Conservation (phyloP, 2,888 invertebrate species). For the Drosophila paranaensis region DNA sequence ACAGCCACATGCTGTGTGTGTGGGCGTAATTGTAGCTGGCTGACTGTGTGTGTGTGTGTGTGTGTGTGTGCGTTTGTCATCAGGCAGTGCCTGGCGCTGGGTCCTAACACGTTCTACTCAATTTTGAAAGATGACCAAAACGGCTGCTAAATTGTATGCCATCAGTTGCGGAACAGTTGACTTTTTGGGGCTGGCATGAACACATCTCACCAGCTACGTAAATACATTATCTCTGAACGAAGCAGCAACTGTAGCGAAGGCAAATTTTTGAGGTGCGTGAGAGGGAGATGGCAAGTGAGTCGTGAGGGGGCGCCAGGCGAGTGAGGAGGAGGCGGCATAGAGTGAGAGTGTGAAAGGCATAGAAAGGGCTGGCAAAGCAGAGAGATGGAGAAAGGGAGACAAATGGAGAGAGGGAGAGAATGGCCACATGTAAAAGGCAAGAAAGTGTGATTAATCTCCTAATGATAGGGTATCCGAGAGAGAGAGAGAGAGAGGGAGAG, state of each 20-base stretch:
- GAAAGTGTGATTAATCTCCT: conserved; percentile 7
- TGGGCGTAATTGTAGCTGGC: conserved; percentile 8
- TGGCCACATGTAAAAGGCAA: neutral
- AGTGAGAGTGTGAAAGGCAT: neutral
- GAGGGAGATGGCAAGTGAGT: conserved; percentile 4
- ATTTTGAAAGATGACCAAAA: conserved; percentile 73
- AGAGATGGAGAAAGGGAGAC: neutral
- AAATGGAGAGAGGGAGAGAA: neutral
- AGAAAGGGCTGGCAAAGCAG: neutral
- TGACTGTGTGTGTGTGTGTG: conserved; percentile 7
- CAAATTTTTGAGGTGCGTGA: conserved; percentile 20
- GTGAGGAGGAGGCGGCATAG: neutral
- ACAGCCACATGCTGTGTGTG: conserved; percentile 29
- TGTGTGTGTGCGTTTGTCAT: conserved; percentile 52
- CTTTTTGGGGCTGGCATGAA: conserved; percentile 34
- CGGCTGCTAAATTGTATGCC: conserved; percentile 48
- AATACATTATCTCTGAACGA: conserved; percentile 36
- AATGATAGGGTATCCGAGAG: neutral
- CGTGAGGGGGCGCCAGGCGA: neutral
- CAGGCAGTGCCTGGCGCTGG: conserved; percentile 31
- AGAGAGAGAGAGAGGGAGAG: no score
- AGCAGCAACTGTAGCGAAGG: conserved; percentile 19
- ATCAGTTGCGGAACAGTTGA: conserved; percentile 40
- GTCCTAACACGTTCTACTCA: conserved; percentile 55
- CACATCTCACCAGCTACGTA: conserved; percentile 45